phyloP scores from a whole-genome alignment of 1,140 invertebrate species.

The Stegodyphus dumicola region DNA sequence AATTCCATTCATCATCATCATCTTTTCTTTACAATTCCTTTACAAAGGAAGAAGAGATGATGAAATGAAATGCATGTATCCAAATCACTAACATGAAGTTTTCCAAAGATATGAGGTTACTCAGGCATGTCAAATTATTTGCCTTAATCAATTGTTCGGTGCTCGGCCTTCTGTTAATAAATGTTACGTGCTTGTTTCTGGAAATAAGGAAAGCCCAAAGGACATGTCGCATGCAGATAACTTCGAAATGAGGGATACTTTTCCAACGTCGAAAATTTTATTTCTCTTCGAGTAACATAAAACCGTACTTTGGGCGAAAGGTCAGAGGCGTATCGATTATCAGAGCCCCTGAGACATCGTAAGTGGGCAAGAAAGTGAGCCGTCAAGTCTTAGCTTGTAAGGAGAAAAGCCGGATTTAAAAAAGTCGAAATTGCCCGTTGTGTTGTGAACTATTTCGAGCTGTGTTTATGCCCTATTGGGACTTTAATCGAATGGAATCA shows the following conservation, averaged over 20 bases:
- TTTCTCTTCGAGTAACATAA: slow-evolving; percentile 36
- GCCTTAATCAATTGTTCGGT: no score
- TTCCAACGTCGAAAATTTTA: slow-evolving; percentile 22
- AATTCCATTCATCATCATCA: no score
- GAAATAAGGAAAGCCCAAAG: neutral
- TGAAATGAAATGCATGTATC: neutral
- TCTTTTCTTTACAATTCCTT: no score
- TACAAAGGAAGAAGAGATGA: neutral
- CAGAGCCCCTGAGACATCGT: slow-evolving; percentile 5
- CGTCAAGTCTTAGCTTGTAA: slow-evolving; percentile 18
- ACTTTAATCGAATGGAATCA: slow-evolving; percentile 16
- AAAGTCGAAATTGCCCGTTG: neutral
- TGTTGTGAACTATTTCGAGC: neutral
- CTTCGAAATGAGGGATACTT: slow-evolving; percentile 5
- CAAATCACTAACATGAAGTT: neutral
- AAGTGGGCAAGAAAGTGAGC: slow-evolving; percentile 34
- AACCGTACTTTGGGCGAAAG: slow-evolving; percentile 40
- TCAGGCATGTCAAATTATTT: neutral
- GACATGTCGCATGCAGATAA: neutral
- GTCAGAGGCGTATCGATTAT: slow-evolving; percentile 52
- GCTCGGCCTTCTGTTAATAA: no score
- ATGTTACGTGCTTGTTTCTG: neutral
- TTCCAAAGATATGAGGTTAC: neutral
- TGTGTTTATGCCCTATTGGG: neutral
- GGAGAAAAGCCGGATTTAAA: neutral